phyloP scores from a whole-genome alignment of 1,140 invertebrate genomes.

The Trissolcus basalis region DNA sequence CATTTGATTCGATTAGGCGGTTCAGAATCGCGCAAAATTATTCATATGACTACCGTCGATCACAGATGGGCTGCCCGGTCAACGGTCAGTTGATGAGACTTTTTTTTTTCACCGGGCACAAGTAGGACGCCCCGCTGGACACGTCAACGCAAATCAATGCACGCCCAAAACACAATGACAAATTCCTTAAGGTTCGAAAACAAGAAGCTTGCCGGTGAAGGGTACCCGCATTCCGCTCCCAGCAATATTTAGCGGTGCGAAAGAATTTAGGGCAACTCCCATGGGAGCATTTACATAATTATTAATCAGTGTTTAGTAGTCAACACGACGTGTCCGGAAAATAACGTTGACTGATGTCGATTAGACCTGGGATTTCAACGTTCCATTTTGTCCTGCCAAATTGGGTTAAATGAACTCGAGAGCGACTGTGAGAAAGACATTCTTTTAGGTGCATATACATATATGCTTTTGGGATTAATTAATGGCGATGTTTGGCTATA shows the following conservation, averaged over 20 bases:
- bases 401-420: no score
- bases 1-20: conserved; percentile 37
- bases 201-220: conserved; percentile 25
- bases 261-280: conserved; percentile 50
- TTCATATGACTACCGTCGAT: conserved; percentile 51
- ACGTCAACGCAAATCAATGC: conserved; percentile 65
- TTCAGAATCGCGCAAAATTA: conserved; percentile 48
- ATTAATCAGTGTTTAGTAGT: conserved; percentile 50
- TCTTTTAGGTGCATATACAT: no score
- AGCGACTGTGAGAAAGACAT: no score
- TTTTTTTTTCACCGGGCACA: conserved; percentile 49
- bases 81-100: conserved; percentile 46
- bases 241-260: conserved; percentile 55
- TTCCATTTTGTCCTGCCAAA: no score
- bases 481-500: no score
- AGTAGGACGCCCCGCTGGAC: conserved; percentile 54
- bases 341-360: no score
- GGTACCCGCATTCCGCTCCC: conserved; percentile 33
- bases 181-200: conserved; percentile 46
- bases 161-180: conserved; percentile 69
- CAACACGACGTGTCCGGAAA: conserved; percentile 1
- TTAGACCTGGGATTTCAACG: no score
- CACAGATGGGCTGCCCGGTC: conserved; percentile 43
- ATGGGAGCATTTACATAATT: conserved; percentile 48
- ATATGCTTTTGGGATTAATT: no score